Evolutionary conservation across 2,113 vertebrate genomes (phyloP), one percentile per base, ranked within the genome.

Genomic region (Hoplias malabaricus): DNA sequence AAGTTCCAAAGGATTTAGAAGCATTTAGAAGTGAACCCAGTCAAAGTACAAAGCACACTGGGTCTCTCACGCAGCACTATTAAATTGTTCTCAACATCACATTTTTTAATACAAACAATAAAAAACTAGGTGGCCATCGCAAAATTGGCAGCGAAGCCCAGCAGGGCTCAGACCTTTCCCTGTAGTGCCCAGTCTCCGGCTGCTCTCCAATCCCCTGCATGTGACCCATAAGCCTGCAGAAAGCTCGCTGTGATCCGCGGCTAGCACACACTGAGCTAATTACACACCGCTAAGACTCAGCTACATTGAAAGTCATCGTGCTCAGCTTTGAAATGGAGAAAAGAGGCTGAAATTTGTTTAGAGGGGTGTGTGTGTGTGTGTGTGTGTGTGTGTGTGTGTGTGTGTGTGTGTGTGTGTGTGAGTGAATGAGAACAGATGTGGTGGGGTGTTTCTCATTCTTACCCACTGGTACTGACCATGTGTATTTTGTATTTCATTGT

Each of bases 241-340:
- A 63, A 76, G 61, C 80, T 61, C 69, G 48, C 38, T 29, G 73
- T 77, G 56, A 81, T 79, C 80, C 57, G 62, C 25, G 25, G 61
- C 78, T 75, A 71, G 75, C 61, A 78, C 77, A 80, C 59, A 80
- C 73, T 75, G 83, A 84, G 68, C 80, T 84, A 79, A 84, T 82
- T 77, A 73, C 69, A 69, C 61, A 56, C 46, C 36, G 38, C 59
- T 73, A 59, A 77, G 78, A 23, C 65, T 76, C 69, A 80, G 76
- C 68, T 29, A 42, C 19, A 66, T 4, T n/a, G 27, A 68, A 80
- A 38, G 63, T 65, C 53, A 66, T 46, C 53, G 14, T 71, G 68
- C 54, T 70, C 65, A n/a, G 65, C 77, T 75, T 79, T 65, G 68
- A 73, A 80, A 83, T 72, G 33, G 53, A 80, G 29, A 63, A 73